These are phyloP conservation scores for Limanda limanda DNA, from an alignment of 2,113 vertebrate genomes.

Conservation along the genomic window DNA sequence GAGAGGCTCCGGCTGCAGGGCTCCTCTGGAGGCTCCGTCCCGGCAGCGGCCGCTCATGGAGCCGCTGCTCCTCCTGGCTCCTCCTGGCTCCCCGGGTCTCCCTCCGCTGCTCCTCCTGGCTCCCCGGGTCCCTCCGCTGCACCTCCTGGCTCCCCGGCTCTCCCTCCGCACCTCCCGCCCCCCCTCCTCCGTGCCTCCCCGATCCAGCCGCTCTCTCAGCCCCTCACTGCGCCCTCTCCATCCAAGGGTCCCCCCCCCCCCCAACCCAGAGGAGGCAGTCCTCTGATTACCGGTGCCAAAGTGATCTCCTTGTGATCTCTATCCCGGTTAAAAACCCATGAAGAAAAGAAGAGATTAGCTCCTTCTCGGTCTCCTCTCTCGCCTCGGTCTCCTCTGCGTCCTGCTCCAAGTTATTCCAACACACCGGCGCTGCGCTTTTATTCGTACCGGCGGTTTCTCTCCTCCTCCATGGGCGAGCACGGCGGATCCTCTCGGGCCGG, in stretches of 20 bases:
- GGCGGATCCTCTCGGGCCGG: slow-evolving; percentile 49
- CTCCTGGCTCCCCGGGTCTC: slow-evolving; percentile 77
- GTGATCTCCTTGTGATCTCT: slow-evolving; percentile 57
- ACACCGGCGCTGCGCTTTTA: slow-evolving; percentile 45
- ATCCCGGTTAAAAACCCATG: slow-evolving; percentile 45
- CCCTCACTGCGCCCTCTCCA: slow-evolving; percentile 74
- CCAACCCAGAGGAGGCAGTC: slow-evolving; percentile 39
- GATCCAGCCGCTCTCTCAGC: slow-evolving; percentile 51
- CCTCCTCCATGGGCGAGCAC: slow-evolving; percentile 62
- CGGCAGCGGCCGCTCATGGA: slow-evolving; percentile 81
- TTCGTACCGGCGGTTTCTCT: slow-evolving; percentile 29
- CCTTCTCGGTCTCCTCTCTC: slow-evolving; percentile 16
- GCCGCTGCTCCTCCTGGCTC: slow-evolving; percentile 80
- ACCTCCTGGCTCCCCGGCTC: slow-evolving; percentile 78
- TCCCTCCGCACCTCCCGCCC: slow-evolving; percentile 74
- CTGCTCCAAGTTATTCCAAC: slow-evolving; percentile 62
- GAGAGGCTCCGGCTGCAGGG: slow-evolving; percentile 73
- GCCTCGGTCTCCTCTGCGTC: slow-evolving; percentile 35
- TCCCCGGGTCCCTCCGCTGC: slow-evolving; percentile 75
- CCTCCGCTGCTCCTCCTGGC: slow-evolving; percentile 67
- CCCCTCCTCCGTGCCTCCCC: slow-evolving; percentile 64
- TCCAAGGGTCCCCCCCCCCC: slow-evolving; percentile 35
- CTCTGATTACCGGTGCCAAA: slow-evolving; percentile 69
- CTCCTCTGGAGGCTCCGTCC: slow-evolving; percentile 79
- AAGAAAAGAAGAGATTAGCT: slow-evolving; percentile 33